Evolutionary conservation across 2,888 invertebrate genomes (phyloP), one percentile per base, ranked within the genome.

Genomic region (Tolmerus cingulatus): DNA sequence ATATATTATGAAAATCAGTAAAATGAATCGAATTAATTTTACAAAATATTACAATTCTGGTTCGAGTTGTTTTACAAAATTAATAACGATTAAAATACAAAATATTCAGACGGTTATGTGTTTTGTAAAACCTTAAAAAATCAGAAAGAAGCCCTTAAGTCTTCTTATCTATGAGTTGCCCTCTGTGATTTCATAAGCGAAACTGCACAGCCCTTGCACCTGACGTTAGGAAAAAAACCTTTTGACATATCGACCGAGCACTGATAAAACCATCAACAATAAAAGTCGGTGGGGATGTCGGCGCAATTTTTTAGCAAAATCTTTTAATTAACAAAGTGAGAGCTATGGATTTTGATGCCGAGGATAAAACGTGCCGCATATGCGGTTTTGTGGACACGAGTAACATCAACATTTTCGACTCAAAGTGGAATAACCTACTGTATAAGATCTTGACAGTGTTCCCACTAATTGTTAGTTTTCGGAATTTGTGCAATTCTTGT

Each of bases 351-450:
- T 43, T 55, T 14, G 78, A 86, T 66, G 88, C 87, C 34, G 90
- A 90, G 79, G 90, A 90, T 87, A 91, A 90, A 89, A 90, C 90
- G 30, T 91, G 91, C 86, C 90, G 91, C 14, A 90, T 91, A 81
- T 91, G 91, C 87, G 91, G 91, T 66, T 88, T 89, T 40, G 89
- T 90, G 82, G 89, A 90, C 87, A 89, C 89, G 55, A 89, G 89
- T 74, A 91, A 90, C 74, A 87, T 89, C 12, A 89, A 90, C 86
- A 90, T 91, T 74, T 90, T 90, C 87, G 88, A 87, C 34, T 46
- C 89, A 14, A 90, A 89, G 66, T 86, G 88, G 23, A 90, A 86
- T n/a, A 90, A 86, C 74, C 87, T 91, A 40, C 86, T 90, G 7
- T 89, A 89, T 5, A 90, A 90, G 88, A 90, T 91, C 30, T 89